These are phyloP conservation scores for Neodiprion lecontei DNA, from an alignment of 1,140 invertebrate species.

Conservation along the genomic window DNA sequence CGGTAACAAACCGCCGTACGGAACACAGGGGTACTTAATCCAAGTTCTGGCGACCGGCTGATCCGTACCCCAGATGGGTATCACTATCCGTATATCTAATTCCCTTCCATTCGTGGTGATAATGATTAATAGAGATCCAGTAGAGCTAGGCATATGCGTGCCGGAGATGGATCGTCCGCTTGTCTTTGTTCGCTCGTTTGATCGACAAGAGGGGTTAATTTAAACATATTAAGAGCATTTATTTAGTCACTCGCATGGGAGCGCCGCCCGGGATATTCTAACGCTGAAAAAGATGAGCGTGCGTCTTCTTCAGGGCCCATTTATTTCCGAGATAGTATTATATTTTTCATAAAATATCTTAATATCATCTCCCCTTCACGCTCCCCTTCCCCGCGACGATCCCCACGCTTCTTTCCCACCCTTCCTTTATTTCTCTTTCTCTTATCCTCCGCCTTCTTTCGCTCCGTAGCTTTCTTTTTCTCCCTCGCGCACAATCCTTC, in stretches of 20 bases:
- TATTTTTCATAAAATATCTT: constrained; percentile 18
- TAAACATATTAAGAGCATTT: constrained; percentile 5
- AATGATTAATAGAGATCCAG: constrained; percentile 6
- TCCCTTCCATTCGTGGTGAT: constrained; percentile 2
- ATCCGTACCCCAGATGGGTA: not conserved
- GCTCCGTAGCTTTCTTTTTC: constrained; percentile 18
- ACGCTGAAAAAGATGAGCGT: not conserved
- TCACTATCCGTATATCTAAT: not conserved
- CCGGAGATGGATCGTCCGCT: not conserved
- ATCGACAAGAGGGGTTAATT: constrained; percentile 5
- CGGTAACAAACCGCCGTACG: not conserved
- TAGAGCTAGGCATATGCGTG: not conserved
- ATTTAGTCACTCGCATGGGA: not conserved
- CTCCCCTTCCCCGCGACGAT: constrained; percentile 18
- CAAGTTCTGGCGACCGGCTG: not conserved
- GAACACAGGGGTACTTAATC: not conserved
- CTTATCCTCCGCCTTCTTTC: constrained; percentile 18
- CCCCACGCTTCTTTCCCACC: constrained; percentile 21
- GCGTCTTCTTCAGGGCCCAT: constrained; percentile 6
- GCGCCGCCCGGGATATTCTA: not conserved
- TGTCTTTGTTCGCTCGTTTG: constrained; percentile 1
- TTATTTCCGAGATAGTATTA: constrained; percentile 16
- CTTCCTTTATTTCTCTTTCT: constrained; percentile 13
- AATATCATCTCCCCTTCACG: constrained; percentile 9
- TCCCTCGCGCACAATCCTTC: constrained; percentile 4